Evolutionary conservation across 2,797 vertebrate species (phyloP), one percentile per base, ranked within the genome.

Genomic region (Eospalax fontanierii): DNA sequence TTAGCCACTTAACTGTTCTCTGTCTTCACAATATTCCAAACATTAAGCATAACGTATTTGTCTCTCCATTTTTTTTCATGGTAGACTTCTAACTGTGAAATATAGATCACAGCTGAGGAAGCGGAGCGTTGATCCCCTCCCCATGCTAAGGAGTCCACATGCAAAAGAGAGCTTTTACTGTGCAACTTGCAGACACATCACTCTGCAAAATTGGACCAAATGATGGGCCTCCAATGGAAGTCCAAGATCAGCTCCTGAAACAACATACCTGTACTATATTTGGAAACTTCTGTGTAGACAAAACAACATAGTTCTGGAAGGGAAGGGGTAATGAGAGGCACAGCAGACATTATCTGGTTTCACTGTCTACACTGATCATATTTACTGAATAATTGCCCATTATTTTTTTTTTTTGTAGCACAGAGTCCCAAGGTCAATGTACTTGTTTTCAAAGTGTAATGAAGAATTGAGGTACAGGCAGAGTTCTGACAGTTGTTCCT

Each of bases 361-460:
- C 95, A 50, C 76, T 68, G 92, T 95, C 97, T 89, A 33, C 40
- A 26, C 28, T 70, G 71, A 96, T 94, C 96, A 81, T 2, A 75
- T 89, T 94, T 71, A 85, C 91, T 46, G 68, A 93, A 73, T 87
- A 94, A 89, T 93, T 95, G 89, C 63, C 90, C 76, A 30, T n/a
- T 94, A 85, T 87, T 54, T 95, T 97, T 79, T n/a, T n/a, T n/a
- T 87, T 75, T 93, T 63, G 73, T 21, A 94, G 91, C 87, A 1
- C 2, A 71, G 30, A 59, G 94, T 94, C 84, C 68, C 80, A 95
- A 94, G 94, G 97, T 93, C 74, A 73, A 0, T 65, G 81, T 81
- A 92, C 95, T 96, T 86, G 68, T 89, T 96, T 96, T 96, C 95
- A 96, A 87, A 74, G 63, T n/a, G 46, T 89, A 93, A 89, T 46